A percentile compares a stretch with the other conserved stretches of the same genome.
These are phyloP conservation scores for Mastomys coucha DNA, from an alignment of 2,113 vertebrate genomes.

Conservation along the genomic window DNA sequence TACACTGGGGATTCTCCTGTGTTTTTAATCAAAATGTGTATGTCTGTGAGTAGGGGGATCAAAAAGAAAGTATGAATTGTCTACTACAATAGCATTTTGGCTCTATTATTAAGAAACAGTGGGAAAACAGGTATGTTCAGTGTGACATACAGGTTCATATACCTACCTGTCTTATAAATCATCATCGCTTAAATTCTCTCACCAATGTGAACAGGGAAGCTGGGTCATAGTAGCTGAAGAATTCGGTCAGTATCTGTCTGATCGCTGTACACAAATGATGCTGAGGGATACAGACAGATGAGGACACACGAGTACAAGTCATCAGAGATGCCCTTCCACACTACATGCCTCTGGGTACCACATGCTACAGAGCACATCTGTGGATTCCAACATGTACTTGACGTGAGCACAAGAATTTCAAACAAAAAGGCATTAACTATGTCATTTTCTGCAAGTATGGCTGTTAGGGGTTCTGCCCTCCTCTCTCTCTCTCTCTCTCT, in stretches of 20 bases:
- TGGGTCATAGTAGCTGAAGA: neutral
- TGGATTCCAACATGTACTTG: neutral
- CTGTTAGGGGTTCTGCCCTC: neutral
- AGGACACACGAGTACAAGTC: neutral
- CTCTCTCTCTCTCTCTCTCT: no score
- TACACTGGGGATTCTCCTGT: no score
- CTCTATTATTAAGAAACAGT: neutral
- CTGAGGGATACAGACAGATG: neutral
- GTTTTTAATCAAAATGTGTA: neutral
- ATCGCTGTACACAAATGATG: neutral
- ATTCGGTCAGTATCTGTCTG: neutral
- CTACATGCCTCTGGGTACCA: neutral
- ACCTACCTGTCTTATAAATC: neutral
- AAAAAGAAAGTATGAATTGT: neutral
- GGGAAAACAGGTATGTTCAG: neutral
- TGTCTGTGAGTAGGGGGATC: neutral
- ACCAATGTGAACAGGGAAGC: neutral
- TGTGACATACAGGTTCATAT: neutral
- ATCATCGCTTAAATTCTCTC: neutral
- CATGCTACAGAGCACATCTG: neutral
- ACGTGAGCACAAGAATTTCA: neutral
- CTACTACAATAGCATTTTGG: neutral
- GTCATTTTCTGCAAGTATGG: neutral
- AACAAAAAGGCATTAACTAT: neutral
- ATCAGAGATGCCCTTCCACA: accelerated